Evolutionary conservation across 2,797 vertebrate species (phyloP).

Genomic region (Manis crassicaudata): DNA sequence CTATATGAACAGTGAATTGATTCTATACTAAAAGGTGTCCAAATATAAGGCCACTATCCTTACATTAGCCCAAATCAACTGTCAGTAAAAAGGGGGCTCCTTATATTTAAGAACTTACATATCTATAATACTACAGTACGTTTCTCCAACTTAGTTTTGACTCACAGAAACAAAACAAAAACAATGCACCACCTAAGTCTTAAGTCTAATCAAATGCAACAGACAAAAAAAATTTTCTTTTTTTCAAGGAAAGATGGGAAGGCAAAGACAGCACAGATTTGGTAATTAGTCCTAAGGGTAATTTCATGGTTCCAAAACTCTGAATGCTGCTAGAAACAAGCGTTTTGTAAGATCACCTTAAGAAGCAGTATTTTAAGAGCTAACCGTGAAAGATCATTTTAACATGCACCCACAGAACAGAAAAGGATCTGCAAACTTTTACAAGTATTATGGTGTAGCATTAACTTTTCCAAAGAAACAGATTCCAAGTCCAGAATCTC

Average conservation of each 20-base stretch:
- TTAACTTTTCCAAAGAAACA: background rate
- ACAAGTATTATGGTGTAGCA: background rate
- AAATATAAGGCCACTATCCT: background rate
- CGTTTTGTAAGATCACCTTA: constrained; percentile 6
- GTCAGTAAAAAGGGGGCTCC: background rate
- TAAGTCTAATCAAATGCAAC: background rate
- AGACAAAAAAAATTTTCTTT: background rate
- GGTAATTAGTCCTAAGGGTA: background rate
- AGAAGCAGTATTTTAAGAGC: constrained; percentile 16
- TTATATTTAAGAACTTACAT: background rate
- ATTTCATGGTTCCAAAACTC: background rate
- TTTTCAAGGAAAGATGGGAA: background rate
- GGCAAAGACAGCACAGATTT: background rate
- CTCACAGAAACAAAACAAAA: constrained; percentile 1
- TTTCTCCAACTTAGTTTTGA: background rate
- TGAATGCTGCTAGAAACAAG: background rate
- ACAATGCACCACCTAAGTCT: background rate
- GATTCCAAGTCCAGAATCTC: background rate
- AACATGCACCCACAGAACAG: background rate
- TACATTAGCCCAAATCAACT: background rate
- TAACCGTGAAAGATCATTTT: background rate
- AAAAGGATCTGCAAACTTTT: background rate
- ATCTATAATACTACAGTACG: background rate
- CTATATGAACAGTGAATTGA: background rate
- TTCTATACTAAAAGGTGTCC: background rate